Percentiles rank a stretch among this genome's conserved stretches.
Evolutionary conservation across 2,888 invertebrate genomes (phyloP).

Genomic region (Trypoxylon attenuatum): DNA sequence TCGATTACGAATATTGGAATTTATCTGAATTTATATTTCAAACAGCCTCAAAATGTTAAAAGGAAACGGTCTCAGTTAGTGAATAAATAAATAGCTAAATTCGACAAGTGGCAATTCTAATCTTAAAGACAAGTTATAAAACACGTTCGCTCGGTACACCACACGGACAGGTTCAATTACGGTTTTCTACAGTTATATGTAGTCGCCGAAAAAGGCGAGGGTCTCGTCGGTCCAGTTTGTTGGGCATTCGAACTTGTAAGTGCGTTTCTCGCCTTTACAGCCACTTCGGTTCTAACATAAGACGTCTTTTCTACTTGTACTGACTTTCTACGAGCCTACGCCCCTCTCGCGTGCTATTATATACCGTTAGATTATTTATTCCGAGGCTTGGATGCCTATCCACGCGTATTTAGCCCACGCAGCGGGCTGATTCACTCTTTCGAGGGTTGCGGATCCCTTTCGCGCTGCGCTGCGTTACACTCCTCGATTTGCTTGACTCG

Average conservation of each 20-base stretch:
- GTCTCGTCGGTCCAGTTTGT: slow-evolving; percentile 62
- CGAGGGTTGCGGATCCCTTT: too few relatives aligned
- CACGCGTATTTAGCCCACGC: not conserved
- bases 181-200: slow-evolving; percentile 62
- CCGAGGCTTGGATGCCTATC: slow-evolving; percentile 8
- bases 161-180: slow-evolving; percentile 44
- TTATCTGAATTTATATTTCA: too few relatives aligned
- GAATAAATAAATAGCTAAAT: not conserved
- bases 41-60: too few relatives aligned
- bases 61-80: too few relatives aligned
- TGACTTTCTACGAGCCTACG: slow-evolving; percentile 49
- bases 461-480: not conserved
- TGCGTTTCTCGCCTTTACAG: slow-evolving; percentile 16
- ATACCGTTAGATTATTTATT: slow-evolving; percentile 69
- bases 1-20: too few relatives aligned
- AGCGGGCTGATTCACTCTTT: too few relatives aligned
- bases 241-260: slow-evolving; percentile 30
- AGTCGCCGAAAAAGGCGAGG: slow-evolving; percentile 39
- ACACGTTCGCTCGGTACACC: slow-evolving; percentile 42
- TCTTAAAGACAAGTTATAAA: slow-evolving; percentile 34
- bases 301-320: too few relatives aligned
- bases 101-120: slow-evolving; percentile 3
- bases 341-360: slow-evolving; percentile 58
- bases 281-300: slow-evolving; percentile 20
- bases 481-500: not conserved